Conservation (phyloP, 2,113 vertebrate genomes). For the Pteronura brasiliensis region DNA sequence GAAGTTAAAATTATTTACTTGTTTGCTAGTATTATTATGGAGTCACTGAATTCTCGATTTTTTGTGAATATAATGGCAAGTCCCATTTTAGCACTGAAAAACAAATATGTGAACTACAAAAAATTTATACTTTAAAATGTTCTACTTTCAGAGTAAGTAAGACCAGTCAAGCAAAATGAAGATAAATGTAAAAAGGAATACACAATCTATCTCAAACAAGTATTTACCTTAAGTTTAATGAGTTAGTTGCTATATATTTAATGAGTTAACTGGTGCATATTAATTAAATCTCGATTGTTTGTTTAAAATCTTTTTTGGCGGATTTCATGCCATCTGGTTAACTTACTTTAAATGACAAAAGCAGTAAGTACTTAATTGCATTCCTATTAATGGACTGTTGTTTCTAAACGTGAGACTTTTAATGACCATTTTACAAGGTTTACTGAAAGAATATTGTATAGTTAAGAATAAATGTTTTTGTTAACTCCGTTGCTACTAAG, state of each 20-base stretch:
- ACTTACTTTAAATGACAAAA: constrained; percentile 80
- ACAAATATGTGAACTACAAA: not conserved
- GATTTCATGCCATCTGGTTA: constrained; percentile 75
- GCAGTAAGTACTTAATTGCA: constrained; percentile 76
- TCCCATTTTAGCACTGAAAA: not conserved
- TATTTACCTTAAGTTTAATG: constrained; percentile 78
- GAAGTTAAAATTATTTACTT: not conserved
- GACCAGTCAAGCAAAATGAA: not conserved
- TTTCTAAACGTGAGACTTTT: constrained; percentile 73
- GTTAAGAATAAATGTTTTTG: constrained; percentile 69
- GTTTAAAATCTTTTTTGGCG: constrained; percentile 72
- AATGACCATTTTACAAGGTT: constrained; percentile 74
- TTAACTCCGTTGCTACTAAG: constrained; percentile 56
- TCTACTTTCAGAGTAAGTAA: not conserved
- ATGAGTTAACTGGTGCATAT: constrained; percentile 76
- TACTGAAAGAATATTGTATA: constrained; percentile 66
- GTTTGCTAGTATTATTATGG: not conserved
- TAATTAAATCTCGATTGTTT: constrained; percentile 79
- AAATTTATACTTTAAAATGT: not conserved
- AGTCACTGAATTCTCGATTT: not conserved
- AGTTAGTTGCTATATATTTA: constrained; percentile 73
- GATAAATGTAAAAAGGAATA: constrained; percentile 13
- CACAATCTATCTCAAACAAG: constrained; percentile 52
- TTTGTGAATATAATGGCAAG: not conserved
- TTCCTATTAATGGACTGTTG: constrained; percentile 77